Percentiles rank a stretch among this genome's conserved stretches.
These are phyloP conservation scores for Sarcophaga peregrina DNA, from an alignment of 1,140 invertebrate genomes.

Conservation along the genomic window DNA sequence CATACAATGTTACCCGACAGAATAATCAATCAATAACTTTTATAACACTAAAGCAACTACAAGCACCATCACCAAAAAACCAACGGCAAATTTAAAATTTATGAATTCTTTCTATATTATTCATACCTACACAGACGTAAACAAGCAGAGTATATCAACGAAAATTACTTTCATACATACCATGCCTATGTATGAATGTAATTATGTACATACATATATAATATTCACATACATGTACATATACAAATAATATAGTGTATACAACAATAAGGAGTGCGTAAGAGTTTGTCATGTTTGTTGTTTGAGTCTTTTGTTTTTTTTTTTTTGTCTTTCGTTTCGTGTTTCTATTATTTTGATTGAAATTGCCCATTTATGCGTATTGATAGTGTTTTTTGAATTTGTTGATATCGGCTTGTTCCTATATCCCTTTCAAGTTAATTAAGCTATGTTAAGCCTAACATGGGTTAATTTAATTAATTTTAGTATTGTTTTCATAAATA, in stretches of 20 bases:
- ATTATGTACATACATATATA: not conserved
- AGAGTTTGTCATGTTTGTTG: not conserved
- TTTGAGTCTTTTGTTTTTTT: not conserved
- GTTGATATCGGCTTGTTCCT: too few relatives aligned
- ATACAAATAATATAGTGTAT: not conserved
- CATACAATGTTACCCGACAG: conserved; percentile 26
- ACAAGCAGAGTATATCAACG: not conserved
- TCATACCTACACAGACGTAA: not conserved
- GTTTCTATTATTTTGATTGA: not conserved
- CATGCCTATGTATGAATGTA: too few relatives aligned
- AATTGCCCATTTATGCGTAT: not conserved
- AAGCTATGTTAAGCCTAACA: too few relatives aligned
- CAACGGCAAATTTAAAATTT: not conserved
- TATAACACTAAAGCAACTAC: conserved; percentile 1
- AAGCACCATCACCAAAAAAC: not conserved
- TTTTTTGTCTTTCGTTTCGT: not conserved
- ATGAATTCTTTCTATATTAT: not conserved
- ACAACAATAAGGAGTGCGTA: not conserved
- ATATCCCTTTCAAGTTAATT: too few relatives aligned
- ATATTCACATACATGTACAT: not conserved
- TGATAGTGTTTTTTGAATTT: not conserved
- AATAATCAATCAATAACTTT: conserved; percentile 40
- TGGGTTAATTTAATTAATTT: not conserved
- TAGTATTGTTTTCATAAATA: not conserved
- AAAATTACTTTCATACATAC: not conserved